Conservation (phyloP, 2,113 vertebrate genomes). For the Oreochromis spilurus region DNA sequence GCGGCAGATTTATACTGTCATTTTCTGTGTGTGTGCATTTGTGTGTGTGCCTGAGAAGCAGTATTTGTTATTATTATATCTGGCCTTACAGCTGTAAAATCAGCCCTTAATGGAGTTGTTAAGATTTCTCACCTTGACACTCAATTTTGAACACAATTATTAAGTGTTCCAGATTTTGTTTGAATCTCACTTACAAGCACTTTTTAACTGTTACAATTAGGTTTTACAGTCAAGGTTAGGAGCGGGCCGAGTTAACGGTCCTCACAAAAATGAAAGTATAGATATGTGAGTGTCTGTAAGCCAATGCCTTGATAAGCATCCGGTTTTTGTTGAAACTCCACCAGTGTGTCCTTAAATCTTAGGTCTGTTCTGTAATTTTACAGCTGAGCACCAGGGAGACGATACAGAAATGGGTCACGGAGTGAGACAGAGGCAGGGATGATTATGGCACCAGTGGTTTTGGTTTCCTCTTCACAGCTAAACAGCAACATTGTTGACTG, state of each 20-base stretch:
- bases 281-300: neutral
- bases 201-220: neutral
- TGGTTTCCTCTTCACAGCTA: neutral
- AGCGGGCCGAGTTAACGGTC: neutral
- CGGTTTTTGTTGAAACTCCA: constrained; percentile 38
- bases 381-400: neutral
- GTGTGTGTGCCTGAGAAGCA: neutral
- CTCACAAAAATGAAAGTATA: neutral
- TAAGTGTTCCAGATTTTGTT: neutral
- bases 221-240: neutral
- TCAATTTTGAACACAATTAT: neutral
- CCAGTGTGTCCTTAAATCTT: neutral
- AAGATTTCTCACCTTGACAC: neutral
- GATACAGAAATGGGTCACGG: constrained; percentile 20
- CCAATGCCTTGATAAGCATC: constrained; percentile 22
- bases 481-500: neutral
- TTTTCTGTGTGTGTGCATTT: neutral
- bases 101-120: neutral
- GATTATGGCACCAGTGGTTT: constrained; percentile 23
- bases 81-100: neutral
- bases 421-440: neutral
- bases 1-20: neutral
- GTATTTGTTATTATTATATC: neutral
- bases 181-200: neutral
- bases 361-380: neutral